These are phyloP conservation scores for Nothobranchius kuhntae DNA, from an alignment of 2,113 vertebrate genomes.

Conservation along the genomic window DNA sequence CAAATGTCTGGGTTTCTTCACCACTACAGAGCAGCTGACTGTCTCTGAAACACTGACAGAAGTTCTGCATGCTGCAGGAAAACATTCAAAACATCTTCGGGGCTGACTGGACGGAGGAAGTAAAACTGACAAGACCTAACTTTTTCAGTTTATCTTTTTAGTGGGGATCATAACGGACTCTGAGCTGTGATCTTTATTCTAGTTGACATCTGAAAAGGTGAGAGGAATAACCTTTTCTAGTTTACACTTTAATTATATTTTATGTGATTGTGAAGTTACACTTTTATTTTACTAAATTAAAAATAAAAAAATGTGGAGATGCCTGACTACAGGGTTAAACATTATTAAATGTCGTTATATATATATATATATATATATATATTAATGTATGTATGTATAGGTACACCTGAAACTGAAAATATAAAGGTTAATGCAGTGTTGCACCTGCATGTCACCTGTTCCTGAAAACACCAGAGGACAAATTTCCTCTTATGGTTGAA, in stretches of 20 bases:
- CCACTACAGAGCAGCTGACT: constrained; percentile 17
- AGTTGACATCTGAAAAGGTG: constrained; percentile 58
- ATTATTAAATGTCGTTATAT: too few relatives aligned
- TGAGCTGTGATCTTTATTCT: constrained; percentile 45
- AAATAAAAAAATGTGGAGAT: too few relatives aligned
- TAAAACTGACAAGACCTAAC: constrained; percentile 2
- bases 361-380: too few relatives aligned
- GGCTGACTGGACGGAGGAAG: constrained; percentile 10
- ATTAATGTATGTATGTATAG: too few relatives aligned
- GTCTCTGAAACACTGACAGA: constrained; percentile 1
- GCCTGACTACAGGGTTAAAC: too few relatives aligned
- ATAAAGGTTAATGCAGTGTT: too few relatives aligned
- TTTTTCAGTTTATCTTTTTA: not conserved
- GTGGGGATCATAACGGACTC: constrained; percentile 47
- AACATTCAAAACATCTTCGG: not conserved
- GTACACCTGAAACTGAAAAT: too few relatives aligned
- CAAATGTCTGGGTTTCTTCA: constrained; percentile 21
- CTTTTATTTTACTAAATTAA: too few relatives aligned
- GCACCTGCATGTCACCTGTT: constrained; percentile 34
- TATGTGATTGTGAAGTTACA: too few relatives aligned
- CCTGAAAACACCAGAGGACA: too few relatives aligned
- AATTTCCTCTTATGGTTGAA: too few relatives aligned
- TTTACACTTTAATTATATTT: too few relatives aligned
- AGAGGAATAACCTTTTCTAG: not conserved
- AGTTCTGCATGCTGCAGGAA: not conserved